A percentile compares a stretch with the other conserved stretches of the same genome.
Conservation (phyloP, 2,888 invertebrate genomes). For the Cheilosia variabilis region DNA sequence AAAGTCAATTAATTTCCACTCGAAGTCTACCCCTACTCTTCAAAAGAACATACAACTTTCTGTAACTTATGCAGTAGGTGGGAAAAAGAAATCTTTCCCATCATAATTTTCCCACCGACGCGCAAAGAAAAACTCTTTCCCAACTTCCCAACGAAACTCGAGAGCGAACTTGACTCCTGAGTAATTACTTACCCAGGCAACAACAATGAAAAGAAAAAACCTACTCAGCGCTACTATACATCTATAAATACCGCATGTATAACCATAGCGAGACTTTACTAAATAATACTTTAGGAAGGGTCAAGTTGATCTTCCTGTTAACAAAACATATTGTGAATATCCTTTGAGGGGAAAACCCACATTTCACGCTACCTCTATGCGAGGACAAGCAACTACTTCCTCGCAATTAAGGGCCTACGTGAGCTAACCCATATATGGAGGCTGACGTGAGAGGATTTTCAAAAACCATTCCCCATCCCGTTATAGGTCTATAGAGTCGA, state of each 20-base stretch:
- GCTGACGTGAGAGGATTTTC: neutral
- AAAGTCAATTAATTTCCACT: too few species aligned
- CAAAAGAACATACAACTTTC: too few species aligned
- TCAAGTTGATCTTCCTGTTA: conserved; percentile 1
- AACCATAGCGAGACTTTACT: neutral
- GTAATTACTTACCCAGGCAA: too few species aligned
- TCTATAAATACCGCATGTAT: neutral
- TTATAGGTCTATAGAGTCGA: neutral
- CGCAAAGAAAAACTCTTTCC: too few species aligned
- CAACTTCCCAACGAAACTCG: too few species aligned
- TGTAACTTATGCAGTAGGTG: too few species aligned
- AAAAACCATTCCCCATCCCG: neutral
- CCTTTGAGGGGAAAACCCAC: neutral
- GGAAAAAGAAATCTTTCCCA: too few species aligned
- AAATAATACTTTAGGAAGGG: neutral
- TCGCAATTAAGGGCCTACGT: neutral
- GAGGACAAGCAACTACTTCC: neutral
- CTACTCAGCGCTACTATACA: neutral
- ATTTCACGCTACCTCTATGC: neutral
- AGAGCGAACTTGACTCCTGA: too few species aligned
- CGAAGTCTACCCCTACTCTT: too few species aligned
- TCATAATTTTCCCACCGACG: too few species aligned
- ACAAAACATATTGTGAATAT: neutral
- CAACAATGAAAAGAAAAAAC: neutral
- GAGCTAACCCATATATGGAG: neutral